Evolutionary conservation across 2,888 invertebrate genomes (phyloP).

Genomic region (Nephrotoma guestfalica): DNA sequence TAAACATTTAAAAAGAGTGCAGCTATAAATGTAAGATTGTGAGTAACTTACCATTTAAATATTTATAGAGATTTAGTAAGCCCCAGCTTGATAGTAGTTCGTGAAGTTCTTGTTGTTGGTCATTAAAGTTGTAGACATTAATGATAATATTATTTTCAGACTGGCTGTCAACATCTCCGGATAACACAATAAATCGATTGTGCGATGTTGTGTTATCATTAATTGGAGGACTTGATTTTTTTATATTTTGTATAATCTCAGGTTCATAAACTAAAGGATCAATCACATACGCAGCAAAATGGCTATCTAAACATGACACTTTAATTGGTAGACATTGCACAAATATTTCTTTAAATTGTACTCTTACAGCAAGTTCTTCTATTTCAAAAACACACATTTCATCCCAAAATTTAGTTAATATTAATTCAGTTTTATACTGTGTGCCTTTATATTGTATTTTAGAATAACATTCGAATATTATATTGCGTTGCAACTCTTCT

Average conservation of each 20-base stretch:
- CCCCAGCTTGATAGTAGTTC: no score
- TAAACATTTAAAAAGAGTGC: no score
- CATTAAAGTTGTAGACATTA: background rate
- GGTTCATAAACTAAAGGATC: background rate
- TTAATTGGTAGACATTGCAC: background rate
- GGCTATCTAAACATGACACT: no score
- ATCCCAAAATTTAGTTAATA: background rate
- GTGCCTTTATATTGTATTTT: background rate
- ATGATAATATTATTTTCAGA: background rate
- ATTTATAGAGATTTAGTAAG: no score
- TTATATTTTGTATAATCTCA: background rate
- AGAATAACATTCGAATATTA: background rate
- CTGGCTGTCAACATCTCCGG: background rate
- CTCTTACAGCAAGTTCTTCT: background rate
- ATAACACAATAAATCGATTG: background rate
- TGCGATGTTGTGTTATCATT: background rate
- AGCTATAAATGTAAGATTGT: no score
- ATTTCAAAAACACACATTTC: background rate
- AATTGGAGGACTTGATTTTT: background rate
- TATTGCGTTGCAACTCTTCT: background rate
- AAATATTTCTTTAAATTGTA: background rate
- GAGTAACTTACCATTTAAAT: no score
- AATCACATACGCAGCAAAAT: background rate
- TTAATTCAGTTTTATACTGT: background rate
- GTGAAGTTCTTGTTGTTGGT: no score